Percentiles rank a stretch among this genome's conserved stretches.
Conservation (phyloP, 2,888 invertebrate species). For the Chromoteleia sp. region DNA sequence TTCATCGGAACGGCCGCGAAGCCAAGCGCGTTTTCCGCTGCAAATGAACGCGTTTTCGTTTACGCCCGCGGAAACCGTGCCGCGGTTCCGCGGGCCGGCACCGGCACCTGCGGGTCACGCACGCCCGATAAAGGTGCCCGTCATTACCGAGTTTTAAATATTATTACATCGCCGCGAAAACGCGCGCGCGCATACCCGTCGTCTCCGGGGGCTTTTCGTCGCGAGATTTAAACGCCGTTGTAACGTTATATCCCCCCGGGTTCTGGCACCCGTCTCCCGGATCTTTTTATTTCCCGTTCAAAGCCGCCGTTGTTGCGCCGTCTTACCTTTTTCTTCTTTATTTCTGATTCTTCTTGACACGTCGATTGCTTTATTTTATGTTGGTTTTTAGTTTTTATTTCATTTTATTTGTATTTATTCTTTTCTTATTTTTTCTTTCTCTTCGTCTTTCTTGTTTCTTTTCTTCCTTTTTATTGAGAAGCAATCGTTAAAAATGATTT, state of each 20-base stretch:
- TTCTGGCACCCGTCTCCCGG: constrained; percentile 25
- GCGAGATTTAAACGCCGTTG: constrained; percentile 31
- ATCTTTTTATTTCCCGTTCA: constrained; percentile 28
- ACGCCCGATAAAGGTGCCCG: constrained; percentile 12
- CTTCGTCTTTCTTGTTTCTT: too few species aligned
- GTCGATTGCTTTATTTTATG: constrained; percentile 11
- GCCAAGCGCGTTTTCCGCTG: constrained; percentile 29
- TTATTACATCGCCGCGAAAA: constrained; percentile 13
- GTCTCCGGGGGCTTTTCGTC: constrained; percentile 8
- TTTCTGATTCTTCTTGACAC: constrained; percentile 4
- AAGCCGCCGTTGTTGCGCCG: constrained; percentile 8
- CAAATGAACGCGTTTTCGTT: constrained; percentile 44
- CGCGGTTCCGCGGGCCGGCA: constrained; percentile 5
- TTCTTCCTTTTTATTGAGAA: too few species aligned
- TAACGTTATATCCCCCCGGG: constrained; percentile 16
- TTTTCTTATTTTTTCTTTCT: too few species aligned
- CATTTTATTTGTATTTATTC: too few species aligned
- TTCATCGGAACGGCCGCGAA: constrained; percentile 57
- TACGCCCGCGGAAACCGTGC: constrained; percentile 5
- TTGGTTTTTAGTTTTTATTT: constrained; percentile 3
- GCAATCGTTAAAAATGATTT: too few species aligned
- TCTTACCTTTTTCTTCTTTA: constrained; percentile 25
- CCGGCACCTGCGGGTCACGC: background rate
- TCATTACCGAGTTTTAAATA: constrained; percentile 47
- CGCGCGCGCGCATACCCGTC: background rate